These are phyloP conservation scores for Typhlichthys eigenmanni DNA, from an alignment of 2,797 vertebrate species.

Conservation along the genomic window DNA sequence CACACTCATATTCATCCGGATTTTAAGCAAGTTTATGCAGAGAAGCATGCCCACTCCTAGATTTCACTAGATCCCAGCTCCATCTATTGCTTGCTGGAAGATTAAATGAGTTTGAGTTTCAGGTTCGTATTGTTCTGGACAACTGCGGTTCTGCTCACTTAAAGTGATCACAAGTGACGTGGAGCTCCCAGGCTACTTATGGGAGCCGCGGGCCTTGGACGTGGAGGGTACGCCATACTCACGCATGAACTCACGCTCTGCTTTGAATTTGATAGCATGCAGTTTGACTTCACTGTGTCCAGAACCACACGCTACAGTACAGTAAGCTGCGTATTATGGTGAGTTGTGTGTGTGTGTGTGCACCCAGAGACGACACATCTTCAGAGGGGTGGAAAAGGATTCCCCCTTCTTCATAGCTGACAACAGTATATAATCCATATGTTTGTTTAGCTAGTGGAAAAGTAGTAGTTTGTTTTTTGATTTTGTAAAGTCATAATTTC, in stretches of 20 bases:
- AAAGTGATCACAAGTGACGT: constrained; percentile 61
- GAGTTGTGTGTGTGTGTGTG: constrained; percentile 32
- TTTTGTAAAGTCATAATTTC: no score
- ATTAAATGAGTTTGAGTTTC: constrained; percentile 29
- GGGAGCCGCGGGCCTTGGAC: constrained; percentile 40
- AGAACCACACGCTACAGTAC: constrained; percentile 61
- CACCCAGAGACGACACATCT: no score
- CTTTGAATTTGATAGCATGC: constrained; percentile 77
- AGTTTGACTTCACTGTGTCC: constrained; percentile 73
- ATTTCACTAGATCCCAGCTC: constrained; percentile 24
- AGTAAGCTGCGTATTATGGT: constrained; percentile 68
- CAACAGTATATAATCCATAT: no score
- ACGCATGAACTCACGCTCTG: constrained; percentile 31
- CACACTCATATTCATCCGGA: constrained; percentile 26
- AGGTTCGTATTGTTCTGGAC: constrained; percentile 55
- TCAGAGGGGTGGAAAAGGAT: background rate
- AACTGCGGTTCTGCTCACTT: constrained; percentile 53
- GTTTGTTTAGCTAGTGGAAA: no score
- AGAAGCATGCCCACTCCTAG: no score
- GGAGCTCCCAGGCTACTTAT: constrained; percentile 33
- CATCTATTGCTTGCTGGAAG: constrained; percentile 20
- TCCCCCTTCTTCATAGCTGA: constrained; percentile 4
- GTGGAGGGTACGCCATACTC: constrained; percentile 43
- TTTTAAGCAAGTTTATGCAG: constrained; percentile 43
- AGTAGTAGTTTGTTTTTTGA: no score